phyloP scores from a whole-genome alignment of 2,113 vertebrate species.

The Oreotragus oreotragus region DNA sequence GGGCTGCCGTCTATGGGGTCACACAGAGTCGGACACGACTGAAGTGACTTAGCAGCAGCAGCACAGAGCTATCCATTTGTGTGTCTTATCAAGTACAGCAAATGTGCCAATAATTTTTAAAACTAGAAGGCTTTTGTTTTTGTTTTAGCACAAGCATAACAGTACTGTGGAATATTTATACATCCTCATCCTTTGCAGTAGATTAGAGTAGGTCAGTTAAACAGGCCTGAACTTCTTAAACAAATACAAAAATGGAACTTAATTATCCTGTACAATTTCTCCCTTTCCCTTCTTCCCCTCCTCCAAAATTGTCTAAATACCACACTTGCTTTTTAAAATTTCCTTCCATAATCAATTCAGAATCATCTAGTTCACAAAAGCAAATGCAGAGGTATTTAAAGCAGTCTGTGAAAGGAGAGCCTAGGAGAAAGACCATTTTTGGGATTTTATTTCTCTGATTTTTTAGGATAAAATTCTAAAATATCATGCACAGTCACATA shows the following conservation, averaged over 20 bases:
- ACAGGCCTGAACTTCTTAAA: neutral
- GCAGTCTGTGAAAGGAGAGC: neutral
- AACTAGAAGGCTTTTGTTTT: neutral
- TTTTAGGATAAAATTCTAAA: constrained; percentile 4
- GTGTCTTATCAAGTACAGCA: neutral
- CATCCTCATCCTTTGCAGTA: neutral
- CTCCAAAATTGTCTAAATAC: neutral
- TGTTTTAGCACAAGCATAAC: neutral
- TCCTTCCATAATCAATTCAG: neutral
- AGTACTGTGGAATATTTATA: neutral
- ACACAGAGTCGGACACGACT: too few relatives aligned
- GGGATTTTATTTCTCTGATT: neutral
- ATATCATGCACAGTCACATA: neutral
- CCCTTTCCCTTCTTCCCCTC: neutral
- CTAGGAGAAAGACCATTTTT: neutral
- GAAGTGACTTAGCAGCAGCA: too few relatives aligned
- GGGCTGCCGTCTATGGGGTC: too few relatives aligned
- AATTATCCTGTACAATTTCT: neutral
- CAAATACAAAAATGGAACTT: neutral
- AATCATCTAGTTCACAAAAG: constrained; percentile 11
- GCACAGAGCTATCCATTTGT: neutral
- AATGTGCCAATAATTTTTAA: neutral
- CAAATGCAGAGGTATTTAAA: neutral
- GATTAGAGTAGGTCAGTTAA: neutral
- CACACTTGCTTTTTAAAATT: neutral